A percentile compares a stretch with the other conserved stretches of the same genome.
phyloP scores from a whole-genome alignment of 2,113 vertebrate genomes.

The Alligator mississippiensis region DNA sequence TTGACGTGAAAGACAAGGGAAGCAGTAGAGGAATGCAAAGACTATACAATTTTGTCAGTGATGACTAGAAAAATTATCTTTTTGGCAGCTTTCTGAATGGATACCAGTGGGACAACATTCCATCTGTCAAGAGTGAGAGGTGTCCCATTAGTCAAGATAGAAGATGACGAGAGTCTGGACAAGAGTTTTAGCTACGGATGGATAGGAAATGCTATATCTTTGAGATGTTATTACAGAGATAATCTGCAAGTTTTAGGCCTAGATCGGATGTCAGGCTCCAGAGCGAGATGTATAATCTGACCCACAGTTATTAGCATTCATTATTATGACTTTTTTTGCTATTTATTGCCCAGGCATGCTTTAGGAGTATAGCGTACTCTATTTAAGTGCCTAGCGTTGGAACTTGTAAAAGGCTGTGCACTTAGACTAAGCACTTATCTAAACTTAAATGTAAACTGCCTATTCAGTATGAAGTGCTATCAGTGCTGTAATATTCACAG shows the following conservation, averaged over 20 bases:
- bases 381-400: too few species aligned
- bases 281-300: neutral
- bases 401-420: too few species aligned
- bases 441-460: too few species aligned
- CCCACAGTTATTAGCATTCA: neutral
- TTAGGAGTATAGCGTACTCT: neutral
- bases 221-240: neutral
- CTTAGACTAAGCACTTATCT: too few species aligned
- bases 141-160: neutral
- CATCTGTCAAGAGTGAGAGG: neutral
- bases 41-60: neutral
- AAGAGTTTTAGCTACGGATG: neutral
- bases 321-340: neutral
- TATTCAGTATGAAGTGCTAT: too few species aligned
- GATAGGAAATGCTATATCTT: neutral
- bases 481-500: too few species aligned
- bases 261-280: neutral
- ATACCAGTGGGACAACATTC: neutral
- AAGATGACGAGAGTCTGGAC: neutral
- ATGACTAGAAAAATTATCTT: neutral
- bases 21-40: neutral
- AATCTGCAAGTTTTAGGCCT: neutral
- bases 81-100: neutral
- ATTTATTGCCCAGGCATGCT: neutral
- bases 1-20: neutral